Conservation (phyloP, 2,888 invertebrate species). For the Achlya flavicornis region DNA sequence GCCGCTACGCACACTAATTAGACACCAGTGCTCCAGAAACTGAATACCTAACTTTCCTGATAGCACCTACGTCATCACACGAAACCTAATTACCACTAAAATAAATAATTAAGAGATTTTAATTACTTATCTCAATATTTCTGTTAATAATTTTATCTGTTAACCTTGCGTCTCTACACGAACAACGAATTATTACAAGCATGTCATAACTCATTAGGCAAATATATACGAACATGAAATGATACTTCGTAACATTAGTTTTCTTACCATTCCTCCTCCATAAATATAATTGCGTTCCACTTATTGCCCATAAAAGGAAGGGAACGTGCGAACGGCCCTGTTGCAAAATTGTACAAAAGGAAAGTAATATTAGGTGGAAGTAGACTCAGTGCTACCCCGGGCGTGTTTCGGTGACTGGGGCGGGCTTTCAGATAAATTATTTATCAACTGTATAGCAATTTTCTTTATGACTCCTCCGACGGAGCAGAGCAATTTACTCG, state of each 20-base stretch:
- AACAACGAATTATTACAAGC: constrained; percentile 9
- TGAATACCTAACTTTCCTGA: constrained; percentile 68
- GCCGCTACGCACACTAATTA: constrained; percentile 67
- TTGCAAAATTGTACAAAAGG: constrained; percentile 84
- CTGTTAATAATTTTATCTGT: no score
- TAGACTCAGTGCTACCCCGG: constrained; percentile 70
- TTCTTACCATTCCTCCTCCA: constrained; percentile 78
- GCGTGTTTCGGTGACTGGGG: constrained; percentile 81
- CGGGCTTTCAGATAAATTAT: constrained; percentile 84
- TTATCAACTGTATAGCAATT: constrained; percentile 85
- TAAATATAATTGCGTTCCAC: constrained; percentile 84
- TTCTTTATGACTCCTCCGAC: constrained; percentile 84
- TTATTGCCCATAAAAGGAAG: constrained; percentile 83
- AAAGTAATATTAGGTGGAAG: constrained; percentile 82
- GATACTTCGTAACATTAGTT: constrained; percentile 79
- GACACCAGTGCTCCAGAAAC: constrained; percentile 65
- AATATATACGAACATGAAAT: constrained; percentile 51
- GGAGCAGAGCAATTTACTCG: constrained; percentile 82
- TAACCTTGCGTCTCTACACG: no score
- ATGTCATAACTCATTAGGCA: constrained; percentile 39
- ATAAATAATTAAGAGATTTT: constrained; percentile 26
- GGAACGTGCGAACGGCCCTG: constrained; percentile 82
- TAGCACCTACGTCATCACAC: constrained; percentile 53
- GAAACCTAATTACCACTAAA: constrained; percentile 48
- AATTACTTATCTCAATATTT: neutral